Percentiles rank a stretch among this genome's conserved stretches.
These are phyloP conservation scores for Napeogenes inachia DNA, from an alignment of 2,888 invertebrate genomes.

Conservation along the genomic window DNA sequence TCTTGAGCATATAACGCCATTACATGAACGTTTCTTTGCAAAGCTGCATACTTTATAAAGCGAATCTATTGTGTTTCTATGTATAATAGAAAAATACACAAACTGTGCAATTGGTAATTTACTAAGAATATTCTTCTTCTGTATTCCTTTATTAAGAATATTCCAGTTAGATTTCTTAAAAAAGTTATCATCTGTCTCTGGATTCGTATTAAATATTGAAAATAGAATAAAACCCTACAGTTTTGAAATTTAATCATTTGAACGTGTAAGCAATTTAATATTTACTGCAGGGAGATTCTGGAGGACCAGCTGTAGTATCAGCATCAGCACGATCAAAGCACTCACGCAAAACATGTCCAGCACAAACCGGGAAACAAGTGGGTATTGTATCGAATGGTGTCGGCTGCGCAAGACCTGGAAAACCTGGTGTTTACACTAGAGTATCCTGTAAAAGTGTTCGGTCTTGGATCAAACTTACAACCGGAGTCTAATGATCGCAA, in stretches of 20 bases:
- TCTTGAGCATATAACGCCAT: background rate
- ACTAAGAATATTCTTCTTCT: too few relatives aligned
- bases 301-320: slow-evolving; percentile 42
- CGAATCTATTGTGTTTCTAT: too few relatives aligned
- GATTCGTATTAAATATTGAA: too few relatives aligned
- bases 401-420: slow-evolving; percentile 43
- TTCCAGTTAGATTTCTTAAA: too few relatives aligned
- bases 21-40: background rate
- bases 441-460: slow-evolving; percentile 33
- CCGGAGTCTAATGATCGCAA: slow-evolving; percentile 23
- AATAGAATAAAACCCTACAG: too few relatives aligned
- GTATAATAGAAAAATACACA: too few relatives aligned
- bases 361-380: slow-evolving; percentile 29
- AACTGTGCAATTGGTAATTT: too few relatives aligned
- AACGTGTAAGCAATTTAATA: background rate
- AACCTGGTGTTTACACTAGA: slow-evolving; percentile 46
- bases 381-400: slow-evolving; percentile 45
- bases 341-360: background rate
- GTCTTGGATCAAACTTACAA: slow-evolving; percentile 32
- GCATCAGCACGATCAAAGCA: background rate
- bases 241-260: background rate
- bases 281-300: slow-evolving; percentile 35
- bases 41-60: too few relatives aligned
- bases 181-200: too few relatives aligned
- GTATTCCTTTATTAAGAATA: too few relatives aligned